phyloP scores from a whole-genome alignment of 2,888 invertebrate species.

The Campoplex capitator region DNA sequence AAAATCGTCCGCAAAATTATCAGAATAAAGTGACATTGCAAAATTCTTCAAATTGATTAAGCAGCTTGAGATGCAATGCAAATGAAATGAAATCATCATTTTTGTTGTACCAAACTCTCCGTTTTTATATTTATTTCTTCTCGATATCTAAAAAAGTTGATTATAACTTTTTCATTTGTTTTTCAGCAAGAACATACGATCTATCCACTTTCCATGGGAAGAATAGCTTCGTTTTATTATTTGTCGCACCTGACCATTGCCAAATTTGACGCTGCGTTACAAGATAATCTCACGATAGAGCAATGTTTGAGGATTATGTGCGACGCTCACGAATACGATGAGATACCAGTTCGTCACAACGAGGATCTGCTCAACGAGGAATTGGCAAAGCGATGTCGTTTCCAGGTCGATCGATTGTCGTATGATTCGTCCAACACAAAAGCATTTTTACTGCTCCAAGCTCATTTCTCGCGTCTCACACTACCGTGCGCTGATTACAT shows the following conservation, averaged over 20 bases:
- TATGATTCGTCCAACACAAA: slow-evolving; percentile 98
- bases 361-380: slow-evolving; percentile 98
- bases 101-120: not conserved
- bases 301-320: slow-evolving; percentile 92
- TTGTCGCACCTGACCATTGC: slow-evolving; percentile 96
- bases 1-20: too few relatives aligned
- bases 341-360: slow-evolving; percentile 98
- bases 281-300: slow-evolving; percentile 88
- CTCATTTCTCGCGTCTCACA: slow-evolving; percentile 93
- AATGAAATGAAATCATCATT: too few relatives aligned
- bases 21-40: too few relatives aligned
- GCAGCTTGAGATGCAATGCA: too few relatives aligned
- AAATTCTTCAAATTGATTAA: too few relatives aligned
- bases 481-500: slow-evolving; percentile 97
- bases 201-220: slow-evolving; percentile 89
- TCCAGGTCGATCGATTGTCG: slow-evolving; percentile 89
- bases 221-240: slow-evolving; percentile 98
- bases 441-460: slow-evolving; percentile 96
- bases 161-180: not conserved
- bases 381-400: slow-evolving; percentile 91
- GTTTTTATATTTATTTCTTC: not conserved
- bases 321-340: slow-evolving; percentile 95
- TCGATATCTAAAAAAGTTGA: not conserved
- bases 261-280: slow-evolving; percentile 90
- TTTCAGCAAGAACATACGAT: slow-evolving; percentile 77